A percentile compares a stretch with the other conserved stretches of the same genome.
Conservation (phyloP, 2,113 vertebrate genomes). For the cat (Felis catus) region DNA sequence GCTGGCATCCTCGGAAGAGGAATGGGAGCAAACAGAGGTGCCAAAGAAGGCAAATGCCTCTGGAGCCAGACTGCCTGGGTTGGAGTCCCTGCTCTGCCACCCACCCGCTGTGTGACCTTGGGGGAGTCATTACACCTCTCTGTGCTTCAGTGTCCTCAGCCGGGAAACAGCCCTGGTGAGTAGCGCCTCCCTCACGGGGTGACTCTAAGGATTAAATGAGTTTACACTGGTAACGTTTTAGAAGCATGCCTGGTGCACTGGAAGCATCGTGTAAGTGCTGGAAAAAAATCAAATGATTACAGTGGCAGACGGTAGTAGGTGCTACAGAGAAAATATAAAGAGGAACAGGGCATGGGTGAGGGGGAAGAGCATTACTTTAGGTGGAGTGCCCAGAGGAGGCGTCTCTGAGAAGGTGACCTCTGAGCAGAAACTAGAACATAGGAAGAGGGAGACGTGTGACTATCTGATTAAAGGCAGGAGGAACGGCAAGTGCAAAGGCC, state of each 20-base stretch:
- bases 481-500: background rate
- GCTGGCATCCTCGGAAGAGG: background rate
- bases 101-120: background rate
- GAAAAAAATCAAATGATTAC: background rate
- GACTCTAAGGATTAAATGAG: background rate
- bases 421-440: background rate
- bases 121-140: background rate
- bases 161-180: background rate
- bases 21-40: background rate
- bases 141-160: background rate
- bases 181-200: background rate
- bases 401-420: background rate
- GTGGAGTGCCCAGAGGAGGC: background rate
- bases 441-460: background rate
- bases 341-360: no score
- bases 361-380: background rate
- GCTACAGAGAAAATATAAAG: background rate
- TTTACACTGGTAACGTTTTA: background rate
- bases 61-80: background rate
- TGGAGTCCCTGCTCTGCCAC: background rate
- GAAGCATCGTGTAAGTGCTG: background rate
- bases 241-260: background rate
- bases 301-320: background rate
- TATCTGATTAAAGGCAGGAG: background rate
- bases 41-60: background rate